Evolutionary conservation across 2,888 invertebrate genomes (phyloP).

Genomic region (Ornithoptera alexandrae): DNA sequence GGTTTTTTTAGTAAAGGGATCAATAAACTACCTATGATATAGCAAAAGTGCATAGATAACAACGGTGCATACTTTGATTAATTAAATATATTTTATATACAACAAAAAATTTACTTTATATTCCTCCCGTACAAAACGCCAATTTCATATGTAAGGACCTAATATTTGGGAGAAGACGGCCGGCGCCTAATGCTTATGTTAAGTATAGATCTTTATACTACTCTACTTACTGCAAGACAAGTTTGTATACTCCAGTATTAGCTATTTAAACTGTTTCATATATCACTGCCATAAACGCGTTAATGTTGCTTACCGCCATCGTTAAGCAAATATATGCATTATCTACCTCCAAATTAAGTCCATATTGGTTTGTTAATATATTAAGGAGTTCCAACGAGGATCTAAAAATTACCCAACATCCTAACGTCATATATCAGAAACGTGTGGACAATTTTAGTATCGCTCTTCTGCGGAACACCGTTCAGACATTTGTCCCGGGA

Average conservation of each 20-base stretch:
- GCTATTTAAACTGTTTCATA: constrained; percentile 28
- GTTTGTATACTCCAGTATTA: constrained; percentile 27
- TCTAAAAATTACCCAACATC: constrained; percentile 27
- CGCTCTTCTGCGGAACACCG: constrained; percentile 33
- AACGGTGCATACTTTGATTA: too few relatives aligned
- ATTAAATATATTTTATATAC: too few relatives aligned
- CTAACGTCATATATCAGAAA: constrained; percentile 33
- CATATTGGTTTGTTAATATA: constrained; percentile 7
- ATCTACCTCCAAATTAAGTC: not conserved
- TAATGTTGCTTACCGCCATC: not conserved
- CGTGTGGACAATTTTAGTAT: constrained; percentile 36
- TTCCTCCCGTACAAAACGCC: too few relatives aligned
- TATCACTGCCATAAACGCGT: constrained; percentile 28
- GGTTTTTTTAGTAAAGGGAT: too few relatives aligned
- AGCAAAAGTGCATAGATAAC: too few relatives aligned
- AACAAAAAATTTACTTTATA: too few relatives aligned
- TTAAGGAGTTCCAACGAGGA: not conserved
- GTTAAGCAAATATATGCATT: constrained; percentile 8
- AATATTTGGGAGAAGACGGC: not conserved
- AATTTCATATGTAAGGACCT: too few relatives aligned
- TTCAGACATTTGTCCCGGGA: constrained; percentile 31
- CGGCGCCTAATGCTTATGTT: too few relatives aligned
- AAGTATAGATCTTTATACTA: not conserved
- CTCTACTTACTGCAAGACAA: constrained; percentile 19
- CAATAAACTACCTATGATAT: too few relatives aligned